A percentile compares a stretch with the other conserved stretches of the same genome.
phyloP scores from a whole-genome alignment of 1,140 invertebrate genomes.

The Panonychus citri region DNA sequence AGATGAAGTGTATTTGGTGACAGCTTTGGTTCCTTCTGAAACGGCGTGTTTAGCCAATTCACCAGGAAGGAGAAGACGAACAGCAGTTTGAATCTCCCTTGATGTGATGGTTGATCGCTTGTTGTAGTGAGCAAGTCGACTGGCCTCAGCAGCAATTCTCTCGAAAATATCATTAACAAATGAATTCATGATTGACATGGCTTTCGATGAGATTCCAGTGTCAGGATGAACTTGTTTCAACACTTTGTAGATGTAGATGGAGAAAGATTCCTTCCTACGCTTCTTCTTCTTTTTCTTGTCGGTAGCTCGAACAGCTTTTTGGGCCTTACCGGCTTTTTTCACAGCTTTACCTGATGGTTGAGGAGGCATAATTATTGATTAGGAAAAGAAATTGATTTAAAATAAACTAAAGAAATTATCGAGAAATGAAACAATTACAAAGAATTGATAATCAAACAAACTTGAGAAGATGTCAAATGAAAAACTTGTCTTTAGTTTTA shows the following conservation, averaged over 20 bases:
- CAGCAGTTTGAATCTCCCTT: slow-evolving; percentile 36
- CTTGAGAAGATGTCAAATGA: not conserved
- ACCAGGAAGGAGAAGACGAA: slow-evolving; percentile 33
- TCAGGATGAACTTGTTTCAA: slow-evolving; percentile 28
- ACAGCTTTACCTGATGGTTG: slow-evolving; percentile 25
- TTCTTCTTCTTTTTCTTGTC: slow-evolving; percentile 25
- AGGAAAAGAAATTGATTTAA: not conserved
- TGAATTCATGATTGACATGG: slow-evolving; percentile 31
- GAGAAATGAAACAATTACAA: not conserved
- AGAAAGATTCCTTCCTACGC: slow-evolving; percentile 33
- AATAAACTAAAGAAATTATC: not conserved
- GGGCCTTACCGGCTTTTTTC: slow-evolving; percentile 26
- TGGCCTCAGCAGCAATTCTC: slow-evolving; percentile 37
- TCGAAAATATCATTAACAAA: slow-evolving; percentile 29
- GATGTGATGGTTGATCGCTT: slow-evolving; percentile 35
- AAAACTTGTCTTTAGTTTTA: not conserved
- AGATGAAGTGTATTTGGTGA: slow-evolving; percentile 31
- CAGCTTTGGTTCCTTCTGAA: slow-evolving; percentile 33
- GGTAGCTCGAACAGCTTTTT: slow-evolving; percentile 22
- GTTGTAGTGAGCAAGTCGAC: slow-evolving; percentile 42
- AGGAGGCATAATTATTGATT: slow-evolving; percentile 20
- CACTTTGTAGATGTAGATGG: slow-evolving; percentile 19
- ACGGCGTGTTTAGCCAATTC: slow-evolving; percentile 37
- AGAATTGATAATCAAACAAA: not conserved
- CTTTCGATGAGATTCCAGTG: slow-evolving; percentile 29